Base-by-base conservation (phyloP, 2,888 invertebrate genomes). In the Himalopsyche kuldschensis region DNA sequence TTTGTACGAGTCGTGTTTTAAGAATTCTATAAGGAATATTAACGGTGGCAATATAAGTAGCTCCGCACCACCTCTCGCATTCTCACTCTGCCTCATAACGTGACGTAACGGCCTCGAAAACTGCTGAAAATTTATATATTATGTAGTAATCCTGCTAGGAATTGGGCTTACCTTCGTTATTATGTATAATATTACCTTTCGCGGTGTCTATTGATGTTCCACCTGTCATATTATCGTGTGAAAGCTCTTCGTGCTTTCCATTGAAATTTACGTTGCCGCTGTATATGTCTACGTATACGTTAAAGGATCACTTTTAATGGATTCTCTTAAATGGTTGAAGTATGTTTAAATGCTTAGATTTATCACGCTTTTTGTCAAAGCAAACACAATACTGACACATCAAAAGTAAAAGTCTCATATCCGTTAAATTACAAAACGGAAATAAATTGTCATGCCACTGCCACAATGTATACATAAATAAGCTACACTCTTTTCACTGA, bases 111-210 rank as follows among this genome's bases (percentile, higher is more conserved):
- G 47, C 69, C 24, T 75, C 79, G 76, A 35, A 82, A 82, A 31
- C 47, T 75, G 63, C 79, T 78, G 69, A 75, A 75, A 82, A 82
- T 82, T 82, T 75, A 75, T 82, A 79, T 69, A 79, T 79, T 82
- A 82, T 82, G 79, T 63, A 79, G 32, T 79, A 79, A 79, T 79
- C 48, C 35, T 76, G 15, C 69, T 69, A 69, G 69, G 27, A 27
- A 69, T 69, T 27, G 69, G 69, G 69, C 69, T 27, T 69, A 27
- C 69, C 69, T 69, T 30, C 69, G 69, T 69, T 69, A 69, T 69
- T 69, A 69, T 69, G 69, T 69, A 69, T 69, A 69, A 69, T 69
- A 69, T 69, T 69, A 69, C 69, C 69, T 69, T 69, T 69, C 69
- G 69, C 30, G 69, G 69, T 69, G 27, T 69, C 69, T 69, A 69